Conservation (phyloP, 2,797 vertebrate genomes). For the Lerista edwardsae region DNA sequence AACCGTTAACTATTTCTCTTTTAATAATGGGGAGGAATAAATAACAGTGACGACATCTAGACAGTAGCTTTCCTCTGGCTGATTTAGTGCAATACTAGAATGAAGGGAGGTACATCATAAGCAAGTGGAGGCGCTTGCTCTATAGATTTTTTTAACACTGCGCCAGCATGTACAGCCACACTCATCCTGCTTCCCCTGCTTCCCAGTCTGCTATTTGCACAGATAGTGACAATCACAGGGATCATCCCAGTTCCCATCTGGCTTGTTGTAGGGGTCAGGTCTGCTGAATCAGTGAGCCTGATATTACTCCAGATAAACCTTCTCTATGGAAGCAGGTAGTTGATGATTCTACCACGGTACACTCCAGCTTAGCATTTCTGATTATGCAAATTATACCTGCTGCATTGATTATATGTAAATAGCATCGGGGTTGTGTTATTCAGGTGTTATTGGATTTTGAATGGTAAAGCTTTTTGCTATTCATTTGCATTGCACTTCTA, state of each 20-base stretch:
- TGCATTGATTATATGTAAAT: slow-evolving; percentile 41
- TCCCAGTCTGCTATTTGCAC: not conserved
- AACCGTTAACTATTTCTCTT: slow-evolving; percentile 34
- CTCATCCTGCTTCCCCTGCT: not conserved
- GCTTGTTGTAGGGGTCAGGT: not conserved
- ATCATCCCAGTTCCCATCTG: not conserved
- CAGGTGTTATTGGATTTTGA: slow-evolving; percentile 18
- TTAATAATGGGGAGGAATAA: slow-evolving; percentile 23
- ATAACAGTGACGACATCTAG: slow-evolving; percentile 29
- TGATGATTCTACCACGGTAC: not conserved
- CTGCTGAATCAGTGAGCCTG: not conserved
- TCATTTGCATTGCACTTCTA: not conserved
- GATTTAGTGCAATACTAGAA: not conserved
- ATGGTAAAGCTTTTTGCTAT: not conserved
- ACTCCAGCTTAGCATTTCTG: slow-evolving; percentile 7
- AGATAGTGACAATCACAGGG: not conserved
- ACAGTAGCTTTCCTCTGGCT: slow-evolving; percentile 14
- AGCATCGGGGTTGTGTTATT: slow-evolving; percentile 8
- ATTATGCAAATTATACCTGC: slow-evolving; percentile 30
- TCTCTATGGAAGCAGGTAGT: slow-evolving; percentile 8
- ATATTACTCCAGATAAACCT: not conserved
- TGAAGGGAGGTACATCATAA: not conserved
- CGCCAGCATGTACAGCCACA: not conserved
- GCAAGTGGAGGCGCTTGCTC: not conserved
- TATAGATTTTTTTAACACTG: not conserved